Evolutionary conservation across 92 coral and sea anemone genomes (phyloP).

Genomic region (Metridium senile): DNA sequence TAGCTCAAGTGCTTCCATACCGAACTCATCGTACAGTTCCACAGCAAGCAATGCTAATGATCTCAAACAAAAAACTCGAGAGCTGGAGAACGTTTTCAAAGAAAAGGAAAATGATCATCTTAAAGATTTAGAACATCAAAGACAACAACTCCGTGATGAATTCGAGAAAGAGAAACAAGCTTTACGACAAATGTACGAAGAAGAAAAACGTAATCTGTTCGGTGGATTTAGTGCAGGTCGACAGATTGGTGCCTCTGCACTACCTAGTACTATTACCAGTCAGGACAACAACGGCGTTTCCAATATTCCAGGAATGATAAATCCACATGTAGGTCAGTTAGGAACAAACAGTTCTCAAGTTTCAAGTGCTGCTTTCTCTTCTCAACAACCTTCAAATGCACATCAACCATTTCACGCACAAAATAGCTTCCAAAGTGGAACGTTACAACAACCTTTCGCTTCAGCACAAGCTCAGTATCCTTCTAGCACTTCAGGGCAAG

Average conservation of each 20-base stretch:
- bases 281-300: not conserved
- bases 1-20: not conserved
- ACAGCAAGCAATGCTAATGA: conserved; percentile 39
- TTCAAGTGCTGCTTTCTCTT: not conserved
- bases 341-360: conserved; percentile 1
- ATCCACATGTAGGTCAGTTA: conserved; percentile 11
- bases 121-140: conserved; percentile 42
- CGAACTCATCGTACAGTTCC: not conserved
- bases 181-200: conserved; percentile 51
- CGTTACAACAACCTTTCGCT: not conserved
- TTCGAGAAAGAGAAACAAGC: conserved; percentile 54
- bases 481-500: not conserved
- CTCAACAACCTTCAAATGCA: not conserved
- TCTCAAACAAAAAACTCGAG: conserved; percentile 58
- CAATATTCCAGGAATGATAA: not conserved
- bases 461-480: not conserved
- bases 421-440: not conserved
- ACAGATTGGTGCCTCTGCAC: not conserved
- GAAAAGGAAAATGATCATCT: conserved; percentile 66
- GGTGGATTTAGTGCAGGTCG: conserved; percentile 20
- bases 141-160: conserved; percentile 49
- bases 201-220: conserved; percentile 37
- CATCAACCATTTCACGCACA: not conserved
- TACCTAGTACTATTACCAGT: not conserved
- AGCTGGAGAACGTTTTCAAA: conserved; percentile 49